These are phyloP conservation scores for Sycophila sp. DNA, from an alignment of 1,140 invertebrate species.

Conservation along the genomic window DNA sequence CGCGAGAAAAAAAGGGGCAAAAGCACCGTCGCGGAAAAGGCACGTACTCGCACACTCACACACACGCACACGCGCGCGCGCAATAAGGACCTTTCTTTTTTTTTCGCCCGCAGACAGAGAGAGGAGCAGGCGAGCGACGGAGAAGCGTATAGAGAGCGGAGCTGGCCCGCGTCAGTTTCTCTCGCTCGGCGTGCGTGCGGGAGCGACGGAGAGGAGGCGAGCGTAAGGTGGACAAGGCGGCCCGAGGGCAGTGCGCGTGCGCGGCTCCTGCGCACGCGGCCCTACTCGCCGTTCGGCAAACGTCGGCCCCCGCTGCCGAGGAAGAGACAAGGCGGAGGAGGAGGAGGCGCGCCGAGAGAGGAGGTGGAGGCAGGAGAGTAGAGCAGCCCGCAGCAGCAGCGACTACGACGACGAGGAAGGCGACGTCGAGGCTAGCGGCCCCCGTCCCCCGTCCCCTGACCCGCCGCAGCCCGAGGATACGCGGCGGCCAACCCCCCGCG, in stretches of 20 bases:
- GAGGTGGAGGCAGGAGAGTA: background rate
- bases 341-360: background rate
- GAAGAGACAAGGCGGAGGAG: background rate
- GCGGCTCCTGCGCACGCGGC: slow-evolving; percentile 30
- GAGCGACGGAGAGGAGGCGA: too few species aligned
- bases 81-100: too few species aligned
- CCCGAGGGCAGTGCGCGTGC: slow-evolving; percentile 21
- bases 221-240: background rate
- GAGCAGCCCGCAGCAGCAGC: slow-evolving; percentile 17
- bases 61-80: too few species aligned
- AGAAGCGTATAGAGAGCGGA: too few species aligned
- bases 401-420: background rate
- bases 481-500: too few species aligned
- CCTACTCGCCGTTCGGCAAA: slow-evolving; percentile 32
- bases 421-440: background rate
- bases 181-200: background rate
- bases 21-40: too few species aligned
- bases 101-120: too few species aligned
- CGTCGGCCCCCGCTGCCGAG: slow-evolving; percentile 10
- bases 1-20: too few species aligned
- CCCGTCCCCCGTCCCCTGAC: background rate
- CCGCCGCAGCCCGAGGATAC: background rate
- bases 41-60: too few species aligned
- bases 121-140: too few species aligned
- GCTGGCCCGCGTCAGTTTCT: too few species aligned